Conservation (phyloP, 1,140 invertebrate genomes). For the Drosophila jambulina region DNA sequence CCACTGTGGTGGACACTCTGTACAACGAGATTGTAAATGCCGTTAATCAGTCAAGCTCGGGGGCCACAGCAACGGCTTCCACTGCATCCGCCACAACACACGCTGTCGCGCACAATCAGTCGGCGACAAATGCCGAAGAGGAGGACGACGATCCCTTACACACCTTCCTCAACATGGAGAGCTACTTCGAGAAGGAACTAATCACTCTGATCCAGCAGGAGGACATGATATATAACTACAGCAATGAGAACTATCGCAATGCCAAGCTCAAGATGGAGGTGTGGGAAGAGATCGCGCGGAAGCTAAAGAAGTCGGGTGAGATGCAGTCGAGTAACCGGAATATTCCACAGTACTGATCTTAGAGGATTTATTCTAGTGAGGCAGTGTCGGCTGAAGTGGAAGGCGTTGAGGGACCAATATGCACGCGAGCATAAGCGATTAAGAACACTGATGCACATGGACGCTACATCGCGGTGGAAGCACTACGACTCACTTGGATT, state of each 20-base stretch:
- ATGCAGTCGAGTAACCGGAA: neutral
- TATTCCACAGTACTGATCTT: neutral
- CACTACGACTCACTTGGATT: slow-evolving; percentile 80
- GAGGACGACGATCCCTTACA: slow-evolving; percentile 82
- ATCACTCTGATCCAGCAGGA: slow-evolving; percentile 76
- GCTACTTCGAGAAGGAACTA: slow-evolving; percentile 81
- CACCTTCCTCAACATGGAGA: slow-evolving; percentile 80
- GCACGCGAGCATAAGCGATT: slow-evolving; percentile 81
- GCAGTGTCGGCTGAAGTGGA: slow-evolving; percentile 82
- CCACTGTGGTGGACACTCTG: slow-evolving; percentile 61
- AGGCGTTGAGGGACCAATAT: slow-evolving; percentile 81
- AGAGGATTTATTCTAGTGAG: slow-evolving; percentile 48
- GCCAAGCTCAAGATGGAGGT: slow-evolving; percentile 73
- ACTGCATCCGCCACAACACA: slow-evolving; percentile 26
- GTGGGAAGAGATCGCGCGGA: slow-evolving; percentile 81
- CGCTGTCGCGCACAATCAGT: slow-evolving; percentile 23
- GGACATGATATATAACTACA: slow-evolving; percentile 78
- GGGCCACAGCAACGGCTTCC: slow-evolving; percentile 16
- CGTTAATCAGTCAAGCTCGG: slow-evolving; percentile 28
- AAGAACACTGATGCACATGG: slow-evolving; percentile 59
- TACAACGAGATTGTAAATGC: slow-evolving; percentile 74
- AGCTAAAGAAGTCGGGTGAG: slow-evolving; percentile 75
- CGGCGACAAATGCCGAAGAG: slow-evolving; percentile 60
- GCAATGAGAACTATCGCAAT: slow-evolving; percentile 81
- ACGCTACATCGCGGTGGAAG: slow-evolving; percentile 77